phyloP scores from a whole-genome alignment of 2,113 vertebrate genomes.

The Malurus alboscapulatus region DNA sequence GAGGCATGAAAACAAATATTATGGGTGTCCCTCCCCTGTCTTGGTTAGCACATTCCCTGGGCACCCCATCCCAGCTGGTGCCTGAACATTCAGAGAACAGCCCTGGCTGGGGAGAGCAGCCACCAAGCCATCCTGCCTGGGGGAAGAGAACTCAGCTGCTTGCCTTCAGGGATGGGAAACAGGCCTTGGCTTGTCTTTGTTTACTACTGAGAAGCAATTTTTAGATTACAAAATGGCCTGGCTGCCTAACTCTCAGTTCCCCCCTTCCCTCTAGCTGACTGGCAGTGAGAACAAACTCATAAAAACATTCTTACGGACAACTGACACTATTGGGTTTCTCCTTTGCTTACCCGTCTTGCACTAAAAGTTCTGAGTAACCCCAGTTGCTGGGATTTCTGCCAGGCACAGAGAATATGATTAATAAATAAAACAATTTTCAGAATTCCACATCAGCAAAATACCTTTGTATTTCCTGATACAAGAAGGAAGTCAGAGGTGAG shows the following conservation, averaged over 20 bases:
- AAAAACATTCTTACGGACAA: background rate
- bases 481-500: background rate
- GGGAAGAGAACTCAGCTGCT: background rate
- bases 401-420: background rate
- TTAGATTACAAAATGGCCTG: background rate
- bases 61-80: background rate
- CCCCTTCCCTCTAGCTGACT: background rate
- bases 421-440: background rate
- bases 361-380: background rate
- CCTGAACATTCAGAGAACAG: background rate
- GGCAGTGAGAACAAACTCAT: background rate
- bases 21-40: background rate
- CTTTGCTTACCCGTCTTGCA: background rate
- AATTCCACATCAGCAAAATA: background rate
- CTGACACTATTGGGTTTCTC: background rate
- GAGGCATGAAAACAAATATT: background rate
- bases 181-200: background rate
- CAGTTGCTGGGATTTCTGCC: background rate
- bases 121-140: background rate
- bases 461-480: background rate
- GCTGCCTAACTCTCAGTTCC: background rate
- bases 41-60: background rate
- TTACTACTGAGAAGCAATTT: background rate
- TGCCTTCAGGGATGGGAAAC: background rate
- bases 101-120: background rate